These are phyloP conservation scores for Poecilia latipinna DNA, from an alignment of 2,113 vertebrate species.

Conservation along the genomic window DNA sequence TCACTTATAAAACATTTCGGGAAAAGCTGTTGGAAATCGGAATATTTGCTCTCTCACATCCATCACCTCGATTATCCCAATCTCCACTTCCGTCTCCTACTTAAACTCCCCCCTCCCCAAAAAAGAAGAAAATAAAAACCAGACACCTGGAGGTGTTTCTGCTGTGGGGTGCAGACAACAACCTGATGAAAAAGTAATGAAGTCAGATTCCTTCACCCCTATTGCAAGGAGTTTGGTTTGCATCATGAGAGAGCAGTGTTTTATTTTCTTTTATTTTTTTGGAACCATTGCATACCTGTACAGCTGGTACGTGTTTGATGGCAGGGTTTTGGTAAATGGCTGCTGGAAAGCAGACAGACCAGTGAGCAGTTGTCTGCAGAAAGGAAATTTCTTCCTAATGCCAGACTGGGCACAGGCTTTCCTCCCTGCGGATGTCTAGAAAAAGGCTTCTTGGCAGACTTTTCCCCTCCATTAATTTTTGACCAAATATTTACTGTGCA, in stretches of 20 bases:
- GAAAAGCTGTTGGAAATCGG: slow-evolving; percentile 15
- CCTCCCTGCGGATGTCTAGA: slow-evolving; percentile 68
- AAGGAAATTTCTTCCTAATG: slow-evolving; percentile 75
- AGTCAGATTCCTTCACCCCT: slow-evolving; percentile 1
- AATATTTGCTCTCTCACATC: slow-evolving; percentile 48
- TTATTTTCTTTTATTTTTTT: neutral
- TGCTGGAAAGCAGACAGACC: slow-evolving; percentile 59
- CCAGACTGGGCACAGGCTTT: slow-evolving; percentile 67
- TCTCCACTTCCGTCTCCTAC: neutral
- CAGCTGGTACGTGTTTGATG: slow-evolving; percentile 45
- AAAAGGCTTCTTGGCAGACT: slow-evolving; percentile 71
- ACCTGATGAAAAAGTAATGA: slow-evolving; percentile 30
- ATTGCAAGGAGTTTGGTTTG: slow-evolving; percentile 21
- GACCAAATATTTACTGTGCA: slow-evolving; percentile 79
- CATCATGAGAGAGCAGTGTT: slow-evolving; percentile 19
- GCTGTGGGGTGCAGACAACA: slow-evolving; percentile 25
- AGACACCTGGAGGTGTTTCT: slow-evolving; percentile 26
- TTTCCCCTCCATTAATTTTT: slow-evolving; percentile 76
- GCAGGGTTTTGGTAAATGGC: slow-evolving; percentile 55
- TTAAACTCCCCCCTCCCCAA: slow-evolving; percentile 15
- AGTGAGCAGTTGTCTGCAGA: slow-evolving; percentile 63
- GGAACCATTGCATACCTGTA: slow-evolving; percentile 52
- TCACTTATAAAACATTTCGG: slow-evolving; percentile 23
- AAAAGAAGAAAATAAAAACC: neutral
- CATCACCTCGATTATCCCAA: slow-evolving; percentile 48